These are phyloP conservation scores for Chromis chromis DNA, from an alignment of 2,797 vertebrate species.

Conservation along the genomic window DNA sequence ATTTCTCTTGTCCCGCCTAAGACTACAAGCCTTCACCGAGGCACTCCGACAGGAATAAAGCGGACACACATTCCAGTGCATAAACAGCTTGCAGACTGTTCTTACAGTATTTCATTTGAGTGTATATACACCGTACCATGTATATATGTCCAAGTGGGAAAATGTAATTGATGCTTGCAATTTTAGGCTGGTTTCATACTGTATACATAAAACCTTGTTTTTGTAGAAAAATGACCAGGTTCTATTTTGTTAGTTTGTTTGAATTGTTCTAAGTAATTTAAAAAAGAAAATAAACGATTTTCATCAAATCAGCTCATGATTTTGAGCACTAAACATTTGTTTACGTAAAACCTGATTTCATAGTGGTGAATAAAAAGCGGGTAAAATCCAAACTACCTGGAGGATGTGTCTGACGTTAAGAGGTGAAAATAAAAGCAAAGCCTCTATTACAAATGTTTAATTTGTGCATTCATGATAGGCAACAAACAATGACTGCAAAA, in stretches of 20 bases:
- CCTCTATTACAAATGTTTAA: slow-evolving; percentile 88
- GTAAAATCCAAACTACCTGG: background rate
- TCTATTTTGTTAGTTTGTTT: slow-evolving; percentile 92
- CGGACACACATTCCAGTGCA: slow-evolving; percentile 92
- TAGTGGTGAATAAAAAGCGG: background rate
- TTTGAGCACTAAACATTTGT: slow-evolving; percentile 41
- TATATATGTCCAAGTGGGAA: slow-evolving; percentile 83
- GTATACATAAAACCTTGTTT: slow-evolving; percentile 87
- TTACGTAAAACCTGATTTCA: slow-evolving; percentile 27
- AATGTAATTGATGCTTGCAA: slow-evolving; percentile 86
- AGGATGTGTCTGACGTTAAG: background rate
- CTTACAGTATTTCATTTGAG: slow-evolving; percentile 85
- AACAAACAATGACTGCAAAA: slow-evolving; percentile 87
- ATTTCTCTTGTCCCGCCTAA: slow-evolving; percentile 76
- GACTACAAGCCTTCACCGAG: slow-evolving; percentile 83
- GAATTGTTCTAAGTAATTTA: slow-evolving; percentile 85
- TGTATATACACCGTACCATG: slow-evolving; percentile 90
- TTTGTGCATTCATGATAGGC: slow-evolving; percentile 91
- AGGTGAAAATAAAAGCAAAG: slow-evolving; percentile 13
- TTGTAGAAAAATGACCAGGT: slow-evolving; percentile 90
- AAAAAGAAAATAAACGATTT: slow-evolving; percentile 74
- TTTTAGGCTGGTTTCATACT: slow-evolving; percentile 90
- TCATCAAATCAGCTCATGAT: slow-evolving; percentile 67
- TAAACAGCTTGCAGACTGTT: slow-evolving; percentile 75
- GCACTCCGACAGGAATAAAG: slow-evolving; percentile 73